Evolutionary conservation across 30 jellyfish, hydroid and myxozoan species (phyloP), one percentile per base, ranked within the genome.

Genomic region (Mastigias papua): DNA sequence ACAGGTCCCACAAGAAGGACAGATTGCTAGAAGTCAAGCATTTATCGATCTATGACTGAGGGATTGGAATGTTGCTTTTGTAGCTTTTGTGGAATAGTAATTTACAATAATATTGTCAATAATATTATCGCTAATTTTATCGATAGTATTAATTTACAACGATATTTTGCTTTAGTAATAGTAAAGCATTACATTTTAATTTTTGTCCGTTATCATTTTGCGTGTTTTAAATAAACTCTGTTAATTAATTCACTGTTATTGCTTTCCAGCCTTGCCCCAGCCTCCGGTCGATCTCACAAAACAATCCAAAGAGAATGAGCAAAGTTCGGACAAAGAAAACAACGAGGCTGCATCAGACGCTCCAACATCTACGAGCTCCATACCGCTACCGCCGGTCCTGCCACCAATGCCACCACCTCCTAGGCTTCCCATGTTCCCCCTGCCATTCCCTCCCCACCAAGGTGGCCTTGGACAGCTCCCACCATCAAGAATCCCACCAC

Each of bases 221-320:
- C n/a, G n/a, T n/a, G n/a, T n/a, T 42, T 4, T 42, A 42, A 42
- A 42, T 4, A 15, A 42, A 4, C 13, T 42, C 13, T 15, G 54
- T 4, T 42, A 42, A 4, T 4, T 54, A 2, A 25, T 5, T 54
- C 27, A 63, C 62, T 27, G 1, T 37, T 67, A 71, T 42, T 0
- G 16, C 31, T 68, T 78, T 83, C 0, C 79, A 92, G 98, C 96
- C 25, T 68, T 92, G 30, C 98, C 98, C 2, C 91, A 89, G 28
- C 90, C 92, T 11, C 92, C 97, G 2, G 81, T 57, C 21, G 77
- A 77, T 66, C 48, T 4, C 25, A 63, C 72, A 62, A 68, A 80
- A 65, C 81, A 65, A 23, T 31, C 58, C 13, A 33, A 80, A 19
- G 82, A 42, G 15, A 34, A 60, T 15, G 82, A 63, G 32, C 49